Base-by-base conservation (phyloP, 2,888 invertebrate genomes). In the Drosophila sordidula region DNA sequence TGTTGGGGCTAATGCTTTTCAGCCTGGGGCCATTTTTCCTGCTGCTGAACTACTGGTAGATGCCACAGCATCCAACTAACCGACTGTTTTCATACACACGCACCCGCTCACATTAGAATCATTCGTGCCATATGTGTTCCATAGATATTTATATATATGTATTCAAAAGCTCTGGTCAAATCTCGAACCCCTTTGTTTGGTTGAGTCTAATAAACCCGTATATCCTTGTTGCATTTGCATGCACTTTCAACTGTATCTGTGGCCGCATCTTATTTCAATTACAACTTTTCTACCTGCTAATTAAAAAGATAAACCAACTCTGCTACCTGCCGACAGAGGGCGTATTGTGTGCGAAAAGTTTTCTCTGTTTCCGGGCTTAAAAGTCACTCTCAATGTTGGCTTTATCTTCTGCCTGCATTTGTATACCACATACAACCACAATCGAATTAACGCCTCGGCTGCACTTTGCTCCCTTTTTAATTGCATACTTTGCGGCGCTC, bases 31-130 rank as follows among this genome's bases (percentile, higher is more conserved):
- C 87, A 5, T 85, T 83, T 38, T 72, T 34, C 25, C 32, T 81
- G 71, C 72, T 84, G 50, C 39, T 82, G 29, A 63, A 65, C 44
- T 87, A 78, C 57, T 82, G 82, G 82, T 82, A 72, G 61, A 3
- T 22, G 0, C 14, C 39, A 14, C 16, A 39, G 14, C 14, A 22
- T 34, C 42, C 32, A 22, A 12, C 6, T 3, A 4, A 14, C 6
- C 18, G 29, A 12, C 14, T 8, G 11, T 34, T 46, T 47, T 22
- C 26, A 36, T 6, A 36, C 36, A 38, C 5, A 38, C n/a, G 6
- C 38, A 38, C 4, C 25, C 1, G 1, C 18, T 18, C 18, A 12
- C 38, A 26, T 25, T 6, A 26, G 6, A 39, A 3, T 4, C 12
- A 26, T 8, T 8, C 14, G 18, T 29, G 18, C 4, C 1, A 6